Evolutionary conservation across 2,888 invertebrate genomes (phyloP).

Genomic region (Megastigmus dorsalis): DNA sequence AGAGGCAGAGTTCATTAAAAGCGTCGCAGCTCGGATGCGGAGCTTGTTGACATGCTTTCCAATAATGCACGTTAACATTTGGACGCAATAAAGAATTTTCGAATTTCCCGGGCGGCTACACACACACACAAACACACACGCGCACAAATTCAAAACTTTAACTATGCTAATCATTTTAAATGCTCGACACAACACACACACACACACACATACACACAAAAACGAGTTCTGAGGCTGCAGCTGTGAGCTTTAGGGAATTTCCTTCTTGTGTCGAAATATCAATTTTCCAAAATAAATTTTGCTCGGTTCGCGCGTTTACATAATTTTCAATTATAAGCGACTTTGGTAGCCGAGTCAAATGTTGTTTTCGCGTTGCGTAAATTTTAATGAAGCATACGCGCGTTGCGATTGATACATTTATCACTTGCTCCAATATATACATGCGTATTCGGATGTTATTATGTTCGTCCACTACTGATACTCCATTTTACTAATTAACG

Average conservation of each 20-base stretch:
- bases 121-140: too few species aligned
- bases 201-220: too few species aligned
- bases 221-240: too few species aligned
- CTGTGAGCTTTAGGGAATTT: too few species aligned
- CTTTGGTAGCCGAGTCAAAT: too few species aligned
- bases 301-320: background rate
- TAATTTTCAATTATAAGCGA: too few species aligned
- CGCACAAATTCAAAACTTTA: slow-evolving; percentile 7
- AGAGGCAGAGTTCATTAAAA: slow-evolving; percentile 33
- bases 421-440: too few species aligned
- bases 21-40: background rate
- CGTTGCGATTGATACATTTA: background rate
- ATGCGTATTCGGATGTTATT: slow-evolving; percentile 5
- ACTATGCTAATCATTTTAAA: too few species aligned
- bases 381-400: background rate
- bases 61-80: slow-evolving; percentile 15
- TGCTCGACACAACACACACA: too few species aligned
- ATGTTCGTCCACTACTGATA: background rate
- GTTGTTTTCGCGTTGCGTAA: background rate
- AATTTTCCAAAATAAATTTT: slow-evolving; percentile 11
- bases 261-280: too few species aligned
- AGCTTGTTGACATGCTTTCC: slow-evolving; percentile 28
- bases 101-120: too few species aligned
- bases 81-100: slow-evolving; percentile 21
- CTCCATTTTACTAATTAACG: background rate